Base-by-base conservation (phyloP, 2,888 invertebrate species). In the Ennomos quercinarius region DNA sequence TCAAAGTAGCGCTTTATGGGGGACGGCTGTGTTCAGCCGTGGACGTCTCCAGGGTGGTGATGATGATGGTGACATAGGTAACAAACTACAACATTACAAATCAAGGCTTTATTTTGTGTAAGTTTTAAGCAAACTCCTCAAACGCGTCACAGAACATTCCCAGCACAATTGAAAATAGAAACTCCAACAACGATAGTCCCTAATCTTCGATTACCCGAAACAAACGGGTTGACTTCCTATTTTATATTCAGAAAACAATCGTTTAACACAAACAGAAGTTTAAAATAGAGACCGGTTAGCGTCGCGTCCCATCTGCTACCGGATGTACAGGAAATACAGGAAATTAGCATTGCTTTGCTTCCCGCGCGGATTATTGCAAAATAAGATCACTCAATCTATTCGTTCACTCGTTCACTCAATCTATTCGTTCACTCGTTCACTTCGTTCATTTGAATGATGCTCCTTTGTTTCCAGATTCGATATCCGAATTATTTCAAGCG, bases 351-450 rank as follows among this genome's bases (percentile, higher is more conserved):
- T 81, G 83, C 87, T 85, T 73, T 81, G 83, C 87, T 86, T 88
- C 88, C 85, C 81, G 80, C 68, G 78, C 78, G 89, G 90, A 89
- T 89, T 89, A 90, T 89, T 83, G 86, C 86, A 81, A 90, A 90
- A 90, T 89, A 91, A 91, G 91, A 91, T 91, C 84, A 87, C 83
- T 81, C 86, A 83, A 89, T 88, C 88, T 86, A 82, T 84, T 83
- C 86, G 83, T 81, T 85, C 80, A 80, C 91, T 91, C 91, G 89
- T 91, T 89, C 84, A 87, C 83, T 81, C 86, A 83, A 89, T 88
- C 88, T 86, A 82, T 84, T 83, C 86, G 83, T 81, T 85, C 80
- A 80, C 80, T 85, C 78, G 80, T 84, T 85, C 76, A 76, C 84
- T 76, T 81, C 80, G 76, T 81, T 81, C 80, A 76, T 84, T 83